Evolutionary conservation across 2,113 vertebrate genomes (phyloP), one percentile per base, ranked within the genome.

Genomic region (Vombatus ursinus): DNA sequence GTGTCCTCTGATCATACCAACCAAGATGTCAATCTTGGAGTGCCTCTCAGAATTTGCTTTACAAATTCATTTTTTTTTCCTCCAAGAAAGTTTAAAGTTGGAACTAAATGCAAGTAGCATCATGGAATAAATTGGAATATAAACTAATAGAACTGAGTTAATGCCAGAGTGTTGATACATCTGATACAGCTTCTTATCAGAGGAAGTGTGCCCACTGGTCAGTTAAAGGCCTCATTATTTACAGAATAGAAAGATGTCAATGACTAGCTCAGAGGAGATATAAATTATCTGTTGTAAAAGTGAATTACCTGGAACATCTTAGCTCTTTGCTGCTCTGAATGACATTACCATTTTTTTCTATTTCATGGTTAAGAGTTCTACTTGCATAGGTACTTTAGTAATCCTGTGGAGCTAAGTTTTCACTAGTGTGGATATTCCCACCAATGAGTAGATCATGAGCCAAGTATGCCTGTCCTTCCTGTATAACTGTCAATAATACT

Each of bases 271-370:
- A 91, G 26, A 95, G 53, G 19, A 48, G 8, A 11, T 57, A 89
- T 23, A 97, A 96, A 96, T 96, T 49, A 95, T 91, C 49, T 94
- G 84, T 90, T 96, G 93, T 26, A 96, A 96, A 96, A 95, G 37
- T 89, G 6, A 14, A 57, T 91, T 96, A 77, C 47, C 3, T 91
- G 92, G 47, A 49, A 93, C 90, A 37, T 97, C 50, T 52, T 51
- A 91, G 50, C 97, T 92, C 24, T 50, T 52, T 96, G 94, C 57
- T 48, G 14, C 89, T 93, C 91, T 96, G 92, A 93, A 89, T 1
- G 94, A 48, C 10, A 96, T 93, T 96, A 52, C 16, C 92, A 96
- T 94, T 93, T 96, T 92, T 91, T 50, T 95, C 6, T 91, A 68
- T 24, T 52, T 93, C 92, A 95, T 92, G 48, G 23, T 57, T 95